Conservation (phyloP, 2,797 vertebrate species). For the Micrastur ruficollis region DNA sequence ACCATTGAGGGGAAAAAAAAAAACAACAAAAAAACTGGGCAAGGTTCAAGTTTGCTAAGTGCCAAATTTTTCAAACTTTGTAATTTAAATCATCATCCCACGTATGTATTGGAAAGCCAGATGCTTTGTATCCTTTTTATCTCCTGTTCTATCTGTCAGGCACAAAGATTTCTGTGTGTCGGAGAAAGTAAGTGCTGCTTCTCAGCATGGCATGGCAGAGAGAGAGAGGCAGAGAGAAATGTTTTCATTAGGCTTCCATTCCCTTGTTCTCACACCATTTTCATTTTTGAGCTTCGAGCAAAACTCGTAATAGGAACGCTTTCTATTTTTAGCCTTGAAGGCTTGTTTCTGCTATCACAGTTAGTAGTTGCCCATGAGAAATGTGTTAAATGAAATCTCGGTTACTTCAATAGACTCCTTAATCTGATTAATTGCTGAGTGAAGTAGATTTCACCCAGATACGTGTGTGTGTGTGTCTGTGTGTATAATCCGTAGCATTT, state of each 20-base stretch:
- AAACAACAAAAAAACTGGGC: neutral
- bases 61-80: constrained; percentile 3
- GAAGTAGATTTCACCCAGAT: neutral
- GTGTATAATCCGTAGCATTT: neutral
- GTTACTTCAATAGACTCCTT: neutral
- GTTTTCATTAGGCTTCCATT: neutral
- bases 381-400: neutral
- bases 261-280: neutral
- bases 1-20: neutral
- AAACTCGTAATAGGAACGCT: neutral
- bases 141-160: constrained; percentile 23
- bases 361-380: neutral
- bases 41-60: neutral
- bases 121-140: constrained; percentile 34
- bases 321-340: constrained; percentile 3
- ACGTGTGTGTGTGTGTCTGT: neutral
- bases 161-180: neutral
- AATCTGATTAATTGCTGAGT: constrained; percentile 19
- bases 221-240: neutral
- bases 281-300: neutral
- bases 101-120: neutral
- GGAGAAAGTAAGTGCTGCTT: neutral
- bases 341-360: neutral
- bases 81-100: constrained; percentile 26
- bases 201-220: constrained; percentile 1